Conservation (phyloP, 2,797 vertebrate species). For the Alca torda region DNA sequence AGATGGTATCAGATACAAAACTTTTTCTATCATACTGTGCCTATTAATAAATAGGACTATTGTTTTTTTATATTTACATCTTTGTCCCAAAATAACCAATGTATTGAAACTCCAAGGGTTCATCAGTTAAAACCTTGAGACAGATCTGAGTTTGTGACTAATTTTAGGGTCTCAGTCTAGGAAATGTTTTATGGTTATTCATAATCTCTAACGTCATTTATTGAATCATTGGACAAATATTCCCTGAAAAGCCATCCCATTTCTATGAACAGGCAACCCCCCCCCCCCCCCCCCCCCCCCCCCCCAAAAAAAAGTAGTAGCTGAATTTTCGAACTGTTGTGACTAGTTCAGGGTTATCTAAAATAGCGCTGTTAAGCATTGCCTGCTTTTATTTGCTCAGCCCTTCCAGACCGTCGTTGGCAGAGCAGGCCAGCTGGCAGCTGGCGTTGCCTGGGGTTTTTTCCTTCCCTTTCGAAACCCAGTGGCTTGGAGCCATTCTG, state of each 20-base stretch:
- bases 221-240: not conserved
- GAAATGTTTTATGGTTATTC: not conserved
- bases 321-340: not conserved
- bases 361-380: not conserved
- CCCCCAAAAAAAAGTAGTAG: not conserved
- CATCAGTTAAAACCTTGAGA: not conserved
- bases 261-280: not conserved
- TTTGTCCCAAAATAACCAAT: not conserved
- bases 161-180: not conserved
- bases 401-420: not conserved
- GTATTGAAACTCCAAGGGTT: not conserved
- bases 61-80: not conserved
- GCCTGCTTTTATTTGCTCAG: not conserved
- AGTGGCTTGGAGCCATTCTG: not conserved
- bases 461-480: not conserved
- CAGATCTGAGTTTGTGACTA: not conserved
- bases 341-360: not conserved
- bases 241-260: not conserved
- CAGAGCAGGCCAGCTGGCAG: not conserved
- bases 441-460: not conserved
- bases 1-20: not conserved
- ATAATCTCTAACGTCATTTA: not conserved
- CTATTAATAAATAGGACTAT: not conserved
- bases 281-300: no score
- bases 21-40: not conserved